phyloP scores from a whole-genome alignment of 2,113 vertebrate species.

The Tetrao urogallus region DNA sequence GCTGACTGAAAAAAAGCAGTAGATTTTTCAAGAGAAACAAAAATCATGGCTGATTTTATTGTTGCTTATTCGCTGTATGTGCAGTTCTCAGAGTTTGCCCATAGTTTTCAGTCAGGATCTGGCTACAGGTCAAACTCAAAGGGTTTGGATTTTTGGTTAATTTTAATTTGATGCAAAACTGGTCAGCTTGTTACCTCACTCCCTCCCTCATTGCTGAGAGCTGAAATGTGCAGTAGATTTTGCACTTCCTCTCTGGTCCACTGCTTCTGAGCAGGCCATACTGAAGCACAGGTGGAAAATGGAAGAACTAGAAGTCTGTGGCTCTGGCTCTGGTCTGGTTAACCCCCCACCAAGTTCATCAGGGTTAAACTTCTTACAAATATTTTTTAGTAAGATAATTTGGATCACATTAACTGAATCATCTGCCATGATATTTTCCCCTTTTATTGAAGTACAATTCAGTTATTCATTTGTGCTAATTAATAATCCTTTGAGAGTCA shows the following conservation, averaged over 20 bases:
- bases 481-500: conserved; percentile 43
- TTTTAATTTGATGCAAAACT: neutral
- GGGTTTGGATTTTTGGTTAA: neutral
- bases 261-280: neutral
- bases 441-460: conserved; percentile 19
- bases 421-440: neutral
- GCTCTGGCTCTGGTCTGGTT: neutral
- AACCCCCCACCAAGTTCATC: neutral
- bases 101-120: neutral
- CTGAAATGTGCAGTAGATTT: neutral
- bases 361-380: neutral
- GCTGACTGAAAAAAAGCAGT: neutral
- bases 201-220: neutral
- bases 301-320: neutral
- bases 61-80: neutral
- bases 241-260: neutral
- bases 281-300: neutral
- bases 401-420: neutral
- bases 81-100: neutral
- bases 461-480: conserved; percentile 55
- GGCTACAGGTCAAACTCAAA: neutral
- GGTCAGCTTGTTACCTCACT: neutral
- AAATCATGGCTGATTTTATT: neutral
- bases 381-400: neutral
- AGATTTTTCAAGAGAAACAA: neutral